phyloP scores from a whole-genome alignment of 2,113 vertebrate species.

The Semnornis frantzii region DNA sequence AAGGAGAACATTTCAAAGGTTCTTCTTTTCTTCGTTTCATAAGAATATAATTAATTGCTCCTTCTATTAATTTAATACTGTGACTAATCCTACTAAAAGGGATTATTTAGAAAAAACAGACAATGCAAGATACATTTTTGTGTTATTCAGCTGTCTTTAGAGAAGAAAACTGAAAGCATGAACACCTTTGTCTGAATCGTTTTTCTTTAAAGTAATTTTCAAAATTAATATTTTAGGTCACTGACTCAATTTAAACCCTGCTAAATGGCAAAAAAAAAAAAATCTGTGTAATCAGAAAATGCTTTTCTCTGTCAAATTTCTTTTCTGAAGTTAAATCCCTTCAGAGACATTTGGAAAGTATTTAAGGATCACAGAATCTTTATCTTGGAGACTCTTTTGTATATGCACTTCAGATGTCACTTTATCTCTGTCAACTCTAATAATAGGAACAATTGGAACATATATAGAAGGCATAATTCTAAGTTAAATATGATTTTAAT shows the following conservation, averaged over 20 bases:
- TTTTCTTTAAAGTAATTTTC: conserved; percentile 48
- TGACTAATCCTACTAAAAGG: conserved; percentile 70
- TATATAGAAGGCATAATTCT: conserved; percentile 21
- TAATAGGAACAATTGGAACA: conserved; percentile 34
- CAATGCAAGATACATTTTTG: conserved; percentile 42
- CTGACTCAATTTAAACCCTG: conserved; percentile 55
- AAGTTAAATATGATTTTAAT: conserved; percentile 50
- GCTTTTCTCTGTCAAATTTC: conserved; percentile 21
- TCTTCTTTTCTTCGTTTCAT: conserved; percentile 57
- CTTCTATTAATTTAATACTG: conserved; percentile 71
- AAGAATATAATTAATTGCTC: conserved; percentile 68
- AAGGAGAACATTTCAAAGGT: conserved; percentile 33
- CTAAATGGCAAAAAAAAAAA: conserved; percentile 36
- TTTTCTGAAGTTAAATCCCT: conserved; percentile 42
- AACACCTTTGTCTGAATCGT: conserved; percentile 22
- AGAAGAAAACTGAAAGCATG: conserved; percentile 59
- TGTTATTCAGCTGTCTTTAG: conserved; percentile 61
- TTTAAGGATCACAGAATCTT: conserved; percentile 51
- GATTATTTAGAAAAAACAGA: conserved; percentile 68
- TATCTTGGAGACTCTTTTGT: conserved; percentile 1
- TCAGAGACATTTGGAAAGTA: conserved; percentile 46
- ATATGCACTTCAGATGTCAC: background rate
- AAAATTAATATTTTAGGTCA: conserved; percentile 69
- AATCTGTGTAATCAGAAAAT: conserved; percentile 57
- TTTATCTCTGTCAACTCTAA: conserved; percentile 41